Conservation (phyloP, 2,888 invertebrate genomes). For the Rhabditoides inermis region DNA sequence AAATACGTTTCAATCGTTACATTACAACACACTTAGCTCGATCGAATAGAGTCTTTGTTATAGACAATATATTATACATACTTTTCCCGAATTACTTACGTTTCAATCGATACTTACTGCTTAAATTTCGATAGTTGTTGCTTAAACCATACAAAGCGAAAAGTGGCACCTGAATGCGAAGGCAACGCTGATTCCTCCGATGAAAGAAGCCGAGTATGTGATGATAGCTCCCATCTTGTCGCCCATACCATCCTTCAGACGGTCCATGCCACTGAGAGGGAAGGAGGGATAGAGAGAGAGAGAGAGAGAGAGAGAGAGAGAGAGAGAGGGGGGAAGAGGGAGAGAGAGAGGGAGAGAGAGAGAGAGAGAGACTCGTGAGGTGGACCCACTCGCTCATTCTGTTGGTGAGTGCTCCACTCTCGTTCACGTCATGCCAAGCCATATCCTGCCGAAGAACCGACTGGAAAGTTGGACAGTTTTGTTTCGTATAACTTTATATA, state of each 20-base stretch:
- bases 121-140: too few relatives aligned
- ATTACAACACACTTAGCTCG: too few relatives aligned
- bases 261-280: constrained; percentile 36
- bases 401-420: constrained; percentile 55
- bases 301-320: too few relatives aligned
- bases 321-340: too few relatives aligned
- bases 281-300: too few relatives aligned
- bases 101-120: too few relatives aligned
- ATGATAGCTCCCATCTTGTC: constrained; percentile 42
- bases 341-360: not conserved
- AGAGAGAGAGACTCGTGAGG: constrained; percentile 7
- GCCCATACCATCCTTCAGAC: constrained; percentile 41
- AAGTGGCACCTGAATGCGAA: constrained; percentile 27
- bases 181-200: constrained; percentile 34
- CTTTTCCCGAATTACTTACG: too few relatives aligned
- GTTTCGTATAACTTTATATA: too few relatives aligned
- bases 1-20: too few relatives aligned
- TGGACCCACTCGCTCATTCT: constrained; percentile 56
- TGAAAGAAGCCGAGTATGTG: constrained; percentile 22
- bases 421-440: constrained; percentile 55
- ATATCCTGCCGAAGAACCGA: constrained; percentile 54
- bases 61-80: too few relatives aligned
- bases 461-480: constrained; percentile 36
- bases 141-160: too few relatives aligned
- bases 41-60: too few relatives aligned